A percentile compares a stretch with the other conserved stretches of the same genome.
Evolutionary conservation across 2,888 invertebrate genomes (phyloP).

Genomic region (Sepioteuthis lessoniana): DNA sequence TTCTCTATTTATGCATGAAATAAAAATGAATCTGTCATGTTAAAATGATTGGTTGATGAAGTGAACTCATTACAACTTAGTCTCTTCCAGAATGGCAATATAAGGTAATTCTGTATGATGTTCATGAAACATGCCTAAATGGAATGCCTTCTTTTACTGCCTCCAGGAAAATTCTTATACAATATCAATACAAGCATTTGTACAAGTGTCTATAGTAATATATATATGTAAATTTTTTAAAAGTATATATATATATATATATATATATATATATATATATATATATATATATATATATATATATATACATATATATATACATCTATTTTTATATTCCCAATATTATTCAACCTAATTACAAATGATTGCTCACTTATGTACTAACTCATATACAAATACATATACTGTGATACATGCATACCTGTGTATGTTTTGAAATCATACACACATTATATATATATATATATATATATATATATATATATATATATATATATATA

Average conservation of each 20-base stretch:
- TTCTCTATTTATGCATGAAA: neutral
- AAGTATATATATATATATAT: neutral
- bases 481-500: neutral
- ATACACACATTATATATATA: too few species aligned
- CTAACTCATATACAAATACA: neutral
- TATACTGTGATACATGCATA: neutral
- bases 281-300: too few species aligned
- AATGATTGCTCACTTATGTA: too few species aligned
- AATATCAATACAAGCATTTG: neutral
- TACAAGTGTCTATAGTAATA: neutral
- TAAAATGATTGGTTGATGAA: slow-evolving; percentile 33
- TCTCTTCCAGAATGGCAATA: neutral
- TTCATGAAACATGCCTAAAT: neutral
- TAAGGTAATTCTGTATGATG: neutral
- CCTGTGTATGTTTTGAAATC: too few species aligned
- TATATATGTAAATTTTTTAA: neutral
- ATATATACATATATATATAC: too few species aligned
- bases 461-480: neutral
- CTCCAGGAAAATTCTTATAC: neutral
- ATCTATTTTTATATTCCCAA: too few species aligned
- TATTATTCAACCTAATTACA: too few species aligned
- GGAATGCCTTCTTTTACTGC: neutral
- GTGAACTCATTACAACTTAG: neutral
- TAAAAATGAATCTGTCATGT: slow-evolving; percentile 20
- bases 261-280: neutral